Conservation (phyloP, 2,797 vertebrate genomes). For the Botia kubotai region DNA sequence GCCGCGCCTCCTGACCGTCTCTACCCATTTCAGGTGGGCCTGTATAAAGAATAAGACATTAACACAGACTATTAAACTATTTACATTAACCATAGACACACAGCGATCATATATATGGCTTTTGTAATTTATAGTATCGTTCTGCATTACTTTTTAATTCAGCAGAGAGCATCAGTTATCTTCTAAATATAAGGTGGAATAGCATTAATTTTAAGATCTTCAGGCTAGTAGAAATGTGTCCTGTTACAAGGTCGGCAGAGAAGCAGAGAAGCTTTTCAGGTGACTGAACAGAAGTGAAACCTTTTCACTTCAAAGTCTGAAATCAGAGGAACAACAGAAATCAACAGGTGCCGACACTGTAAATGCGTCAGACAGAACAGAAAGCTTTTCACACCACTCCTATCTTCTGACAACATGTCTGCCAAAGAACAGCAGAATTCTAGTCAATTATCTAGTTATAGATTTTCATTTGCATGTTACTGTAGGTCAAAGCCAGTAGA, state of each 20-base stretch:
- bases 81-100: too few species aligned
- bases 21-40: slow-evolving; percentile 80
- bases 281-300: slow-evolving; percentile 74
- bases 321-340: slow-evolving; percentile 59
- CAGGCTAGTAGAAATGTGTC: neutral
- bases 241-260: too few species aligned
- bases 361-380: slow-evolving; percentile 5
- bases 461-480: neutral
- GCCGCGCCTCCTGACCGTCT: slow-evolving; percentile 86
- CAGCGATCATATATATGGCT: neutral
- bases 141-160: too few species aligned
- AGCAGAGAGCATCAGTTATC: neutral
- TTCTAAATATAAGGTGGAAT: neutral
- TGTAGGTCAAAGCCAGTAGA: neutral
- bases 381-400: too few species aligned
- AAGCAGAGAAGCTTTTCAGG: too few species aligned
- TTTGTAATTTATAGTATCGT: neutral
- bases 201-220: neutral
- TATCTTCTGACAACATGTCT: too few species aligned
- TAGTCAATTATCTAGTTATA: neutral
- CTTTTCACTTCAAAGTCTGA: slow-evolving; percentile 40
- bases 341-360: slow-evolving; percentile 63
- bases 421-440: too few species aligned
- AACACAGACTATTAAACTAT: too few species aligned
- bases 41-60: neutral